Conservation (phyloP, 2,888 invertebrate genomes). For the Abscondita cerata region DNA sequence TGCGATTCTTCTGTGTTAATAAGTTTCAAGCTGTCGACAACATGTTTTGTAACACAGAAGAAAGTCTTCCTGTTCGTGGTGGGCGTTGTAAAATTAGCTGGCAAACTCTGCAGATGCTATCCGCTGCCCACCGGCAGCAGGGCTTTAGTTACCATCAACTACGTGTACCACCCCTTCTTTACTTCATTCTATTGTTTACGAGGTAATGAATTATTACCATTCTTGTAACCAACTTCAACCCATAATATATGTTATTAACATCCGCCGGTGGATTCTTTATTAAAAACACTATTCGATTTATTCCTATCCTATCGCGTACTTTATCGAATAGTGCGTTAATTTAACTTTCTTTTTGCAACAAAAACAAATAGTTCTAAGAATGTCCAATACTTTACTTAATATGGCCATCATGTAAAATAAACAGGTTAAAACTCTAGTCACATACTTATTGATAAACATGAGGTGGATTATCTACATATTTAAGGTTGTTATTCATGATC, state of each 20-base stretch:
- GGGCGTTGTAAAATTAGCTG: constrained; percentile 41
- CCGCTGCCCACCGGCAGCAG: constrained; percentile 41
- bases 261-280: constrained; percentile 19
- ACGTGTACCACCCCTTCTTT: constrained; percentile 32
- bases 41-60: constrained; percentile 27
- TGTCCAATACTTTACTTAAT: constrained; percentile 24
- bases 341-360: constrained; percentile 2
- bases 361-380: constrained; percentile 24
- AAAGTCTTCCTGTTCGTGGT: constrained; percentile 25
- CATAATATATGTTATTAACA: constrained; percentile 29
- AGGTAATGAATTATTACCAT: constrained; percentile 32
- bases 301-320: too few relatives aligned
- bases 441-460: constrained; percentile 42
- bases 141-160: constrained; percentile 31
- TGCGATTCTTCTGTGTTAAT: constrained; percentile 8
- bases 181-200: constrained; percentile 34
- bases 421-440: constrained; percentile 36
- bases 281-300: constrained; percentile 16
- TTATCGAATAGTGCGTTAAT: neutral
- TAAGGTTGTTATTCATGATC: constrained; percentile 40
- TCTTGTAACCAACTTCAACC: constrained; percentile 13
- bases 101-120: constrained; percentile 41
- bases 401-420: constrained; percentile 31
- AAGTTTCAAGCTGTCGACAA: constrained; percentile 24
- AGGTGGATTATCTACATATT: constrained; percentile 42